phyloP scores from a whole-genome alignment of 2,113 vertebrate species.

The Polyodon spathula region DNA sequence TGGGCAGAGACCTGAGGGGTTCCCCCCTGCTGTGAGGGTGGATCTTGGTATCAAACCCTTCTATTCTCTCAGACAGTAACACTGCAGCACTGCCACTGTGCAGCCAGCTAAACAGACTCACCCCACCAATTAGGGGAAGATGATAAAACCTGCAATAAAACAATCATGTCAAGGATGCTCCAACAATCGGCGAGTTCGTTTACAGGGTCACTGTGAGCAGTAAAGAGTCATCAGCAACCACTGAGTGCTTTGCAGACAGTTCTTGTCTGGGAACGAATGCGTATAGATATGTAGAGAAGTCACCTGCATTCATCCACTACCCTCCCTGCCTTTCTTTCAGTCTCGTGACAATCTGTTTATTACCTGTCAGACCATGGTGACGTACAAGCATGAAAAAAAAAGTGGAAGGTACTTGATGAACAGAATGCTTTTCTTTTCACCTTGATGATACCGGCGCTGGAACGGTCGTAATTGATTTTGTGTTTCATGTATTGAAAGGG shows the following conservation, averaged over 20 bases:
- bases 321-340: no score
- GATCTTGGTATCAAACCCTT: no score
- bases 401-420: not conserved
- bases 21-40: no score
- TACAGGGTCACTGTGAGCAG: constrained; percentile 12
- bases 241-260: not conserved
- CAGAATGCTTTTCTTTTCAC: not conserved
- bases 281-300: not conserved
- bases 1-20: no score
- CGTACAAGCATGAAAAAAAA: no score
- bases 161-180: constrained; percentile 15
- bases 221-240: not conserved
- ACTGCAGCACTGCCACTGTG: no score
- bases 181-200: constrained; percentile 7
- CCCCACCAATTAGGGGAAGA: constrained; percentile 9
- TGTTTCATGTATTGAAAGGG: not conserved
- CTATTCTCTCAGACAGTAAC: no score
- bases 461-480: not conserved
- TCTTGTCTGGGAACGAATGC: not conserved
- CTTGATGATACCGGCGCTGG: not conserved
- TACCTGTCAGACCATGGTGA: no score
- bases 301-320: no score
- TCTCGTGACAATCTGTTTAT: no score
- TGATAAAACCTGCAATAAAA: constrained; percentile 9
- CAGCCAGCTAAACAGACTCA: no score